phyloP scores from a whole-genome alignment of 92 coral and sea anemone genomes.

The Hydrozoanthus gracilis region DNA sequence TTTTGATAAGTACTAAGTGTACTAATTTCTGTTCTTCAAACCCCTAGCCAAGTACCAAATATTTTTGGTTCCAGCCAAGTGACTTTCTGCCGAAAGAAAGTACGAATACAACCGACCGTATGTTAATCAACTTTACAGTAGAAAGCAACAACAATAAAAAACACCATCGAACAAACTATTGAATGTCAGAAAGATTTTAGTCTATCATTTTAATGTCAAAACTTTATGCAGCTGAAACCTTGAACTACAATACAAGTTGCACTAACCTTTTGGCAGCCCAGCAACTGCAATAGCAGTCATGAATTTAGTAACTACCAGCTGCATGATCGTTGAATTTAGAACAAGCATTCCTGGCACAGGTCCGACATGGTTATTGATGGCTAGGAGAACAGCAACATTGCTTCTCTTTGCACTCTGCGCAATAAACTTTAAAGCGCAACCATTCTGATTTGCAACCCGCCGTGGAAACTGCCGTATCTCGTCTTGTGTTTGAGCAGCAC shows the following conservation, averaged over 20 bases:
- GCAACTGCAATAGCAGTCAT: slow-evolving; percentile 16
- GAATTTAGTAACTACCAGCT: slow-evolving; percentile 1
- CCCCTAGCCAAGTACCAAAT: no score
- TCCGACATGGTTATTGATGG: slow-evolving; percentile 33
- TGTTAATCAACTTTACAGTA: no score
- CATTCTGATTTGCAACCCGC: slow-evolving; percentile 33
- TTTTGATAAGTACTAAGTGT: no score
- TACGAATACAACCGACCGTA: no score
- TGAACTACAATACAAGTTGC: background rate
- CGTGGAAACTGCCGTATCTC: background rate
- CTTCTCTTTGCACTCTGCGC: background rate
- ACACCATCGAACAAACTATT: no score
- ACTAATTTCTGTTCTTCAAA: no score
- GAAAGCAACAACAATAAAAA: no score
- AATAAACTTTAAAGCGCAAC: slow-evolving; percentile 21
- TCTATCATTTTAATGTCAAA: no score
- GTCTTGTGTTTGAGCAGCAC: background rate
- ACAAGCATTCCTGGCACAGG: slow-evolving; percentile 11
- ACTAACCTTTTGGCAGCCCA: slow-evolving; percentile 7
- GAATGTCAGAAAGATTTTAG: no score
- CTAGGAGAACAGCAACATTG: slow-evolving; percentile 32
- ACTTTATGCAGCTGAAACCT: no score
- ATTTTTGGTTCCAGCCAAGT: no score
- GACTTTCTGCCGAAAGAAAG: no score
- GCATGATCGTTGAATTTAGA: background rate